These are phyloP conservation scores for Parapristionchus giblindavisi DNA, from an alignment of 2,888 invertebrate genomes.

Conservation along the genomic window DNA sequence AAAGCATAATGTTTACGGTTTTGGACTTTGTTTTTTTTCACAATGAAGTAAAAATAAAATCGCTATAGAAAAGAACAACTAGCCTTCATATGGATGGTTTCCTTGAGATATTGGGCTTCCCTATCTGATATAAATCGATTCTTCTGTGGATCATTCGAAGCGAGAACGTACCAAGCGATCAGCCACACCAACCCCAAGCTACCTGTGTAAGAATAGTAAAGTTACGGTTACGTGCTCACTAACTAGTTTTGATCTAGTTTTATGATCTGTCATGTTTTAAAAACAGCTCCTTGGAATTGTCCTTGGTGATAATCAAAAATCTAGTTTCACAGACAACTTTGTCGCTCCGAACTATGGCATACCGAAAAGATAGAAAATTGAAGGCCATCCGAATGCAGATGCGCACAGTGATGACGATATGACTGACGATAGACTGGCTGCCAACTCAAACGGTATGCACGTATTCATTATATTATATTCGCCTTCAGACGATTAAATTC, in stretches of 20 bases:
- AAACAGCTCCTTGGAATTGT: background rate
- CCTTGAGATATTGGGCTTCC: background rate
- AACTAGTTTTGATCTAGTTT: background rate
- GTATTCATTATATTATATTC: too few species aligned
- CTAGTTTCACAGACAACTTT: too few species aligned
- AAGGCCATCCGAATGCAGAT: constrained; percentile 30
- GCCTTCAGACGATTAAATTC: too few species aligned
- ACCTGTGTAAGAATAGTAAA: background rate
- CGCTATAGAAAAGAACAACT: too few species aligned
- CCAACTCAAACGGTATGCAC: too few species aligned
- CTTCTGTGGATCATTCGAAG: background rate
- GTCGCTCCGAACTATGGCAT: too few species aligned
- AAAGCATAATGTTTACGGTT: background rate
- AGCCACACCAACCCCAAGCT: background rate
- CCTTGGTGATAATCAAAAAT: too few species aligned
- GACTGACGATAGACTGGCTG: background rate
- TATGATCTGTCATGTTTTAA: background rate
- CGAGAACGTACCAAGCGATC: background rate
- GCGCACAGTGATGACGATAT: constrained; percentile 34
- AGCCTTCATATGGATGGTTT: background rate
- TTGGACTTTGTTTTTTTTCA: background rate
- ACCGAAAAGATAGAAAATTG: constrained; percentile 39
- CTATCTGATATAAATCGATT: constrained; percentile 6
- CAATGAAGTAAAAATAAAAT: background rate
- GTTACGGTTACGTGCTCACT: background rate